phyloP scores from a whole-genome alignment of 23 tunicate genomes.

The Trididemnum miniatum region DNA sequence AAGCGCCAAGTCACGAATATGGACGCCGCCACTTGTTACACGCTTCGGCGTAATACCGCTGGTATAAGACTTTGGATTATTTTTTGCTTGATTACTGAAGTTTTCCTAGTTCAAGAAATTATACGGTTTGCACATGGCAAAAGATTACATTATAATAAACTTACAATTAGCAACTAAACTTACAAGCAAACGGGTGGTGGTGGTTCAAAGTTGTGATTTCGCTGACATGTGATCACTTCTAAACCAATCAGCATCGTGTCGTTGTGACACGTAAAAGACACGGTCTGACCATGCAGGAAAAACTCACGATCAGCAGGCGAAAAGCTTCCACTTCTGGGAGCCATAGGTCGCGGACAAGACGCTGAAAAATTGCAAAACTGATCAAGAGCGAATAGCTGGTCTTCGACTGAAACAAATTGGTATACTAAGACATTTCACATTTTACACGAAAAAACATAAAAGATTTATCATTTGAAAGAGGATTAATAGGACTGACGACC shows the following conservation, averaged over 20 bases:
- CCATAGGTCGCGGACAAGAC: not conserved
- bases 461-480: too few relatives aligned
- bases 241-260: constrained; percentile 5
- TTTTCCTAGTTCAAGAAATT: too few relatives aligned
- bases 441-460: too few relatives aligned
- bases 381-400: too few relatives aligned
- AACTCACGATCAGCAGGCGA: not conserved
- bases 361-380: constrained; percentile 7
- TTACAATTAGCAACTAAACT: too few relatives aligned
- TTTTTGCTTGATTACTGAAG: too few relatives aligned
- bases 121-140: too few relatives aligned
- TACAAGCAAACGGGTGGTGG: constrained; percentile 4
- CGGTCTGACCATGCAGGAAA: not conserved
- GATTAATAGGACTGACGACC: too few relatives aligned
- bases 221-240: not conserved
- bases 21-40: not conserved
- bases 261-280: not conserved
- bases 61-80: too few relatives aligned
- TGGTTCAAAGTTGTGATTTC: not conserved
- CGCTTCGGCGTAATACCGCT: not conserved
- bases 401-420: too few relatives aligned
- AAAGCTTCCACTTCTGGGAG: not conserved
- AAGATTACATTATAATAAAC: too few relatives aligned
- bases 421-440: too few relatives aligned
- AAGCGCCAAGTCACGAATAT: not conserved